Conservation (phyloP, 2,113 vertebrate genomes). For the Phylloscopus whistleri region DNA sequence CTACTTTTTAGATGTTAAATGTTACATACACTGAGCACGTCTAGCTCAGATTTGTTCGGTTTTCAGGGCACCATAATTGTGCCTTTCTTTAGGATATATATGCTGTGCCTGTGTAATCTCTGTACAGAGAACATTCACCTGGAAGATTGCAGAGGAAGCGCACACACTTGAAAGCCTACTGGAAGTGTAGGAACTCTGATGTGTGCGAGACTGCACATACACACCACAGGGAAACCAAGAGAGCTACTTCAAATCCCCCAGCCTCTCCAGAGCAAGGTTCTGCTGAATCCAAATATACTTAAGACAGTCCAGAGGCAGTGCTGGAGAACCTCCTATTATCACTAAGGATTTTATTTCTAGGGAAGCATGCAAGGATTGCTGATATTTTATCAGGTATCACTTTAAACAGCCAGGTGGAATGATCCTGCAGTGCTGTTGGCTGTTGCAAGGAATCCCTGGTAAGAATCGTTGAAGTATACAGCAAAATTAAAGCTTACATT, state of each 20-base stretch:
- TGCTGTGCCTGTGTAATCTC: background rate
- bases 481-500: background rate
- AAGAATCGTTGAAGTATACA: fast-evolving
- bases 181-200: background rate
- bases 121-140: background rate
- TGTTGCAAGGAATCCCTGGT: background rate
- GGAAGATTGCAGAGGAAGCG: background rate
- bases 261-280: background rate
- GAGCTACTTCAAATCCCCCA: background rate
- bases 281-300: background rate
- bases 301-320: background rate
- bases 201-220: background rate
- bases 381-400: background rate
- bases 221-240: background rate
- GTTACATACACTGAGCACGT: background rate
- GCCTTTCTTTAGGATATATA: too few species aligned
- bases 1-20: background rate
- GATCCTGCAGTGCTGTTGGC: background rate
- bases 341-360: background rate
- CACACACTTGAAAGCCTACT: background rate
- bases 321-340: background rate
- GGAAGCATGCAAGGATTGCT: background rate
- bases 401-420: background rate
- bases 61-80: background rate
- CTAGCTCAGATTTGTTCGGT: background rate